Conservation (phyloP, 2,113 vertebrate species). For the Oryzias melastigma region DNA sequence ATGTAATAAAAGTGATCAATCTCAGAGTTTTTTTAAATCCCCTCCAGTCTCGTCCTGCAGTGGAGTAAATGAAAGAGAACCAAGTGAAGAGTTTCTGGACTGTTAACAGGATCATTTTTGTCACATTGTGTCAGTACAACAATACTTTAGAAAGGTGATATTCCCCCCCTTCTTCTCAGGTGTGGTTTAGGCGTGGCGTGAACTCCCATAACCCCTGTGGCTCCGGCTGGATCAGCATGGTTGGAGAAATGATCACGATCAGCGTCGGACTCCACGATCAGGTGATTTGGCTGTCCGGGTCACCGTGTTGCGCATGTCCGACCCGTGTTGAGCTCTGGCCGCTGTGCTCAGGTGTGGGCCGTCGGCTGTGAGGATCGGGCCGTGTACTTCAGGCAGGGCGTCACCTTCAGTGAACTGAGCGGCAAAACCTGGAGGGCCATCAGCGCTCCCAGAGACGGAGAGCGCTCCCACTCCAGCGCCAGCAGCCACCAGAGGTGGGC, state of each 20-base stretch:
- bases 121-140: not conserved
- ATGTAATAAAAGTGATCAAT: no score
- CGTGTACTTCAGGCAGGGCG: slow-evolving; percentile 89
- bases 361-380: slow-evolving; percentile 85
- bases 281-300: slow-evolving; percentile 65
- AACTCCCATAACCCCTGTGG: slow-evolving; percentile 94
- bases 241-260: slow-evolving; percentile 94
- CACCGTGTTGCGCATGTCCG: not conserved
- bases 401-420: slow-evolving; percentile 90
- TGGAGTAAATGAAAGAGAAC: no score
- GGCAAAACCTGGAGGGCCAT: slow-evolving; percentile 94
- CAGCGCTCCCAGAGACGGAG: slow-evolving; percentile 78
- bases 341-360: slow-evolving; percentile 85
- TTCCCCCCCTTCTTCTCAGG: slow-evolving; percentile 68
- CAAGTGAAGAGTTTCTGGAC: no score
- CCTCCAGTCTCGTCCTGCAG: no score
- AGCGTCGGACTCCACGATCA: slow-evolving; percentile 93
- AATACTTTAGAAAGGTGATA: not conserved
- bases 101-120: no score
- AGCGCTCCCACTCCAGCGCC: slow-evolving; percentile 84
- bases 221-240: slow-evolving; percentile 96
- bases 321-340: not conserved
- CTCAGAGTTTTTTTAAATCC: no score
- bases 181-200: slow-evolving; percentile 96
- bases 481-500: slow-evolving; percentile 90